Base-by-base conservation (phyloP, 2,113 vertebrate genomes). In the Alosa alosa region DNA sequence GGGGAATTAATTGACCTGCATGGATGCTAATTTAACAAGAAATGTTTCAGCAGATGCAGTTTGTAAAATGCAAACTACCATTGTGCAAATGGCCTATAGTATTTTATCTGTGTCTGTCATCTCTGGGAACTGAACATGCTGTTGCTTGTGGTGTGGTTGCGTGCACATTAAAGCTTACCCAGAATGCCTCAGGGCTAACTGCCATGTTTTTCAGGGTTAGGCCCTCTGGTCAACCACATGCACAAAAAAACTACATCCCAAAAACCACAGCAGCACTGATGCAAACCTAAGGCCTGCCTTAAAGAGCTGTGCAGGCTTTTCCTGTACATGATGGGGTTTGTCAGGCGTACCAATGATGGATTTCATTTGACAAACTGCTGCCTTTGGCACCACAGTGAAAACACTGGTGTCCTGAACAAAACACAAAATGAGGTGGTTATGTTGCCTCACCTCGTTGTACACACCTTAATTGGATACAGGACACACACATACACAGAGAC, bases 201-300 rank as follows among this genome's bases (percentile, higher is more conserved):
- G 64, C 64, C 64, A 72, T 72, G 64, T 72, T 72, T 72, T 72
- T 36, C 3, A 72, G 25, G 25, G 64, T 72, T 36, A 36, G 64
- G n/a, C 64, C 64, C 8, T 36, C 10, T 36, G 64, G 64, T 72
- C 64, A 36, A 89, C 89, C 89, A 86, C 89, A 88, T 82, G 91
- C 64, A 72, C 31, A 72, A 72, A 72, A 55, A 15, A 25, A 72
- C 64, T 36, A 72, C 64, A 31, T 72, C 25, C 25, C 64, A 8
- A 72, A 64, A 72, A 2, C 64, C 64, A 72, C 64, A 72, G 64
- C 64, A 1, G 64, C 3, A 31, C 64, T 36, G 64, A 1, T 17
- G 64, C 25, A 36, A 72, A 72, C 25, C 64, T 72, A 25, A 72
- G 60, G 2, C 60, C n/a, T 6, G 60, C 60, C 60, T 7, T 25